Evolutionary conservation across 2,888 invertebrate genomes (phyloP), one percentile per base, ranked within the genome.

Genomic region (Chloroclysta siterata): DNA sequence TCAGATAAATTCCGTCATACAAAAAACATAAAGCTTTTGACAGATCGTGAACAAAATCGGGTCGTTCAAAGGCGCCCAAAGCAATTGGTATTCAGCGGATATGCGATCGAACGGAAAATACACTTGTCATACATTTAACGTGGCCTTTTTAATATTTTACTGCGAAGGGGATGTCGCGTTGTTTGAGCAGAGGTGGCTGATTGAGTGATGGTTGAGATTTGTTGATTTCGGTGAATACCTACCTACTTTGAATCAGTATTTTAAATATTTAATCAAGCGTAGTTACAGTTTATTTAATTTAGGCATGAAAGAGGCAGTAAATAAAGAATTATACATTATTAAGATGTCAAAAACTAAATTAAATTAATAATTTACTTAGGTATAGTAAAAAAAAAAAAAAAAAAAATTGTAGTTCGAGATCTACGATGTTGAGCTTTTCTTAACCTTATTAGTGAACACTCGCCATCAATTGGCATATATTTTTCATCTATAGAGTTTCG

Each of bases 71-170:
- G 2, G 33, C 8, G 15, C 42, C 47, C 42, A 7, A 13, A 65
- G 68, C 80, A 73, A 84, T 89, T 88, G 83, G 79, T 82, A 90
- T 89, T 88, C 82, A 76, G 71, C 66, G 73, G 80, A 82, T 84
- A 76, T 72, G 78, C 85, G 82, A 88, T 88, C 85, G 85, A 81
- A 79, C 80, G 85, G 85, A 87, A 90, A 90, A 89, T 89, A 89
- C 87, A 88, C 89, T 90, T 90, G 88, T 89, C 88, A 85, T 82
- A 85, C 81, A 85, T 87, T 87, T 84, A 87, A 84, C 81, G 78
- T 78, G 79, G 78, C 81, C 80, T 84, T 86, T 85, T 85, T 82
- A 81, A 80, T 75, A 81, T 83, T 84, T 81, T 70, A 74, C 72
- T 74, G 65, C 62, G 68, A 68, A 65, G 41, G 72, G 72, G 72